Base-by-base conservation (phyloP, 2,888 invertebrate genomes). In the Spodoptera littoralis region DNA sequence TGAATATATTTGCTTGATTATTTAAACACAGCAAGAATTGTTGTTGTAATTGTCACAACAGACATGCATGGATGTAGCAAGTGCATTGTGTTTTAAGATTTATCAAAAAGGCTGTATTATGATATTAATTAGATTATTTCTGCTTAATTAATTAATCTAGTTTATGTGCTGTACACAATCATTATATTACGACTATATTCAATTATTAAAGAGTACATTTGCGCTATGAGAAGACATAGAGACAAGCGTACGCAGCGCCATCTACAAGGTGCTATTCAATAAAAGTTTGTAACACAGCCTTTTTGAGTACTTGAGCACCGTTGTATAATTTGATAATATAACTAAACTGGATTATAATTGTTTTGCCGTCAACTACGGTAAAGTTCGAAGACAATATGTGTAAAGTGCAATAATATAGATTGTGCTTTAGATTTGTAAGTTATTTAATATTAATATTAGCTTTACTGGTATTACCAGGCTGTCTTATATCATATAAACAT, bases 331-430 rank as follows among this genome's bases (percentile, higher is more conserved):
- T 36, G 43, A 58, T 56, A 36, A 36, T 36, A 36, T 36, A 64
- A 67, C 56, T 12, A 69, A 63, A 65, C 60, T 74, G 51, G 50
- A 67, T 76, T 56, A 71, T 43, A 18, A 57, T 67, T 70, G 42
- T 65, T 67, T 67, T 77, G 81, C 76, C 68, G 44, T 70, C 51
- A 67, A 36, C 6, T 36, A 9, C 47, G 76, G 74, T 77, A 79
- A 65, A 77, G 53, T 79, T 82, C 72, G 76, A 87, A 86, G 89
- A 89, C 88, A 89, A 88, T 89, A 76, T 80, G 73, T 84, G 77
- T 82, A 82, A 84, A 87, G 87, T 89, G 89, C 89, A 88, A 88
- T 89, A 88, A 88, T 8, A 70, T 81, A 68, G 77, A 85, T 87
- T 87, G 88, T 88, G 86, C 89, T 88, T 84, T 87, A 88, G 83